Conservation (phyloP, 2,113 vertebrate species). For the Sander vitreus region DNA sequence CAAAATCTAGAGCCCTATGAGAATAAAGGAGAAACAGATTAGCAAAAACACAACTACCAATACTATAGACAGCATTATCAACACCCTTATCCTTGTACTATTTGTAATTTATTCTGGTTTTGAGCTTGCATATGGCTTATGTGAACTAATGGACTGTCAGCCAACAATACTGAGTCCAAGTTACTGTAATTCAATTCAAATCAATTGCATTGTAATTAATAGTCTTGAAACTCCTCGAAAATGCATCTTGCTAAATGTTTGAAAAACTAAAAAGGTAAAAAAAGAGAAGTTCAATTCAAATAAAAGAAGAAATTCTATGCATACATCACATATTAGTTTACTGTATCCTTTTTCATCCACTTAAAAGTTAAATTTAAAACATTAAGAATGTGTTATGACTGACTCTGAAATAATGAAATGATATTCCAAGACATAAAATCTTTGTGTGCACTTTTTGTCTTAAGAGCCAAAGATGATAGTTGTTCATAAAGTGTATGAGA, state of each 20-base stretch:
- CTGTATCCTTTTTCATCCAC: background rate
- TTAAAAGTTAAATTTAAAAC: background rate
- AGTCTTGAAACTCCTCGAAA: background rate
- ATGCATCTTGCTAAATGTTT: background rate
- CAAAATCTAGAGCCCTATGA: conserved; percentile 87
- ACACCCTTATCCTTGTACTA: background rate
- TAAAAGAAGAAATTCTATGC: background rate
- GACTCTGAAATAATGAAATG: background rate
- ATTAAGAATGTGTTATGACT: too few relatives aligned
- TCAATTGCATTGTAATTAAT: background rate
- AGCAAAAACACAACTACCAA: background rate
- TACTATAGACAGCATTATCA: background rate
- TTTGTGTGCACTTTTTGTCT: background rate
- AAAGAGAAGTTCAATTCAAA: background rate
- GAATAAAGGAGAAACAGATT: background rate
- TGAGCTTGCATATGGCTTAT: too few relatives aligned
- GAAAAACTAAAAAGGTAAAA: background rate
- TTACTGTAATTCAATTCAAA: background rate
- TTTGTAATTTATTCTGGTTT: background rate
- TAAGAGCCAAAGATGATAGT: background rate
- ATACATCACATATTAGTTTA: background rate
- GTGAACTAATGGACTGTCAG: background rate
- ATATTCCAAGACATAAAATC: background rate
- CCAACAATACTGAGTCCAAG: background rate
- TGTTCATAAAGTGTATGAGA: background rate